Percentiles rank a stretch among this genome's conserved stretches.
These are phyloP conservation scores for Pygocentrus nattereri DNA, from an alignment of 2,797 vertebrate genomes.

Conservation along the genomic window DNA sequence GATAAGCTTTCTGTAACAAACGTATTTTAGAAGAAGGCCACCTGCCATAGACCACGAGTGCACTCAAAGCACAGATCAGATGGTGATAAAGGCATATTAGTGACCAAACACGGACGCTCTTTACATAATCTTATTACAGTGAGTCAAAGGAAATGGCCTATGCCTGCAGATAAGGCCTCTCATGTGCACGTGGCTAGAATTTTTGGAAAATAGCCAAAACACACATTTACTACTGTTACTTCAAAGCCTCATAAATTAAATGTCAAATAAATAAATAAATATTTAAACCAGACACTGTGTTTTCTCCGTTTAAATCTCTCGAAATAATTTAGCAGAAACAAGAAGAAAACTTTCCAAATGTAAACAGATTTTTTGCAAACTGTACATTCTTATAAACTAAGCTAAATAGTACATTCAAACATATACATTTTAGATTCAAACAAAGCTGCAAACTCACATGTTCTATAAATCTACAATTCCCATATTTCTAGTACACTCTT, in stretches of 20 bases:
- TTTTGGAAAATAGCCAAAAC: background rate
- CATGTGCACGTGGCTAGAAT: conserved; percentile 14
- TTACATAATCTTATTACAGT: conserved; percentile 51
- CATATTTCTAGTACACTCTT: background rate
- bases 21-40: conserved; percentile 7
- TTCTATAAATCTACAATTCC: too few species aligned
- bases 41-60: conserved; percentile 16
- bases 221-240: background rate
- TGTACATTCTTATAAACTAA: conserved; percentile 1
- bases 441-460: too few species aligned
- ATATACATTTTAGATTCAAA: background rate
- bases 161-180: conserved; percentile 32
- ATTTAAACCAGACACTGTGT: conserved; percentile 14
- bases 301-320: conserved; percentile 1
- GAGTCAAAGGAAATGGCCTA: conserved; percentile 46
- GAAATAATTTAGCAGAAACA: conserved; percentile 8
- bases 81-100: conserved; percentile 12
- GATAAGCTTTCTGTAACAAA: conserved; percentile 24
- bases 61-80: conserved; percentile 45
- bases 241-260: background rate
- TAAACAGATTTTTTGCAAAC: conserved; percentile 52
- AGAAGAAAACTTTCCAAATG: conserved; percentile 39
- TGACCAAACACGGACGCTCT: conserved; percentile 37
- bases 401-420: background rate
- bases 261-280: conserved; percentile 29